Base-by-base conservation (phyloP, 2,797 vertebrate species). In the Vespertilio murinus region DNA sequence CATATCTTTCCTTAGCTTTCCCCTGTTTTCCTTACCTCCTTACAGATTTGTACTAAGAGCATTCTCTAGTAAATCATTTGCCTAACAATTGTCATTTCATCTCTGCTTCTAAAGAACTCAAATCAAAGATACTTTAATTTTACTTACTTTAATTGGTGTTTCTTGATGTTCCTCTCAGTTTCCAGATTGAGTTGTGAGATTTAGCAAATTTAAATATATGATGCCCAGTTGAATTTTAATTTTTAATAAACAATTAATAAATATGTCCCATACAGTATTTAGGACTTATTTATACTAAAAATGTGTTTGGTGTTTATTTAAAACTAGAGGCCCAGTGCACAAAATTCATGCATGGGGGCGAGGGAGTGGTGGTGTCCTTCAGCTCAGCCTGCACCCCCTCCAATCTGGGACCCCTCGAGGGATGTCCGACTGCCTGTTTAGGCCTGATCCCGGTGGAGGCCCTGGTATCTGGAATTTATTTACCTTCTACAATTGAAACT, bases 201-300 rank as follows among this genome's bases (percentile, higher is more conserved):
- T 84, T 64, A 92, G n/a, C 56, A 88, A 85, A 82, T 87, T 88
- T 88, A 94, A 93, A 91, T 54, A 80, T 28, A 91, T 14, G 80
- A 70, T 95, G 13, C 49, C 59, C 23, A 86, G 22, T 65, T 87
- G 88, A 88, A 86, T 73, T 79, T 93, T 35, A 90, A 86, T 78
- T 93, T 93, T 67, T 85, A n/a, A 70, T 45, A 87, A 75, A 91
- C 18, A 59, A 47, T 64, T 17, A 74, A 71, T 71, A 78, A 89
- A 35, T 81, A 91, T 33, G 38, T 74, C 30, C n/a, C 11, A 11
- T 78, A 38, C 30, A 78, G 77, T 85, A 93, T 59, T 92, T 92
- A 73, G 67, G 65, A 71, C 20, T 92, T 54, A 75, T 2, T 54
- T 80, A 61, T n/a, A 47, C 38, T 67, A 84, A 92, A 73, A 86